Evolutionary conservation across 2,888 invertebrate species (phyloP).

Genomic region (Pharmacophagus antenor): DNA sequence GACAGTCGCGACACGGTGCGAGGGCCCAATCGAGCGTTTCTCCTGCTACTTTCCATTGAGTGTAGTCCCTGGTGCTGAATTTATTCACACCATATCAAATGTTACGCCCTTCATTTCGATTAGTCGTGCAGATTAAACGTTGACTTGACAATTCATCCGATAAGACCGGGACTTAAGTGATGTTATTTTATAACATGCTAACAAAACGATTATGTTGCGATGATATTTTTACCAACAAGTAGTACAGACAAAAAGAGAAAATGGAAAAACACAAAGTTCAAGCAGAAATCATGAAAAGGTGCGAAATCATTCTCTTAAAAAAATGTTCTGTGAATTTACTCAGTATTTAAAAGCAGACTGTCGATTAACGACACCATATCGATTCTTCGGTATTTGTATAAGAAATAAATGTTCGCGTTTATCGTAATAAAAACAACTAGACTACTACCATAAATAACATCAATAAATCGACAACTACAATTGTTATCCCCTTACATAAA

Average conservation of each 20-base stretch:
- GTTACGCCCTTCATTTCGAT: slow-evolving; percentile 52
- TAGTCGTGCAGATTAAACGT: slow-evolving; percentile 33
- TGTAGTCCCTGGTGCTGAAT: slow-evolving; percentile 42
- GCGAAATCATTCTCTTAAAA: too few relatives aligned
- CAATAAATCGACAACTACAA: slow-evolving; percentile 50
- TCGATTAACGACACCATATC: too few relatives aligned
- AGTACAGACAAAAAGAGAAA: too few relatives aligned
- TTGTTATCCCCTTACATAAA: slow-evolving; percentile 55
- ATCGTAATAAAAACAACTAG: slow-evolving; percentile 35
- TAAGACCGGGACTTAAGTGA: neutral
- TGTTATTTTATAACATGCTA: neutral
- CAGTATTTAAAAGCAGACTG: too few relatives aligned
- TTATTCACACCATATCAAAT: slow-evolving; percentile 59
- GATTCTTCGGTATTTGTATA: too few relatives aligned
- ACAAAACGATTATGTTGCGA: too few relatives aligned
- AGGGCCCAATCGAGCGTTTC: slow-evolving; percentile 50
- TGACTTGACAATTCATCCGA: slow-evolving; percentile 32
- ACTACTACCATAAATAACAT: slow-evolving; percentile 32
- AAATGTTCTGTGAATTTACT: too few relatives aligned
- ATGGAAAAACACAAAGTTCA: too few relatives aligned
- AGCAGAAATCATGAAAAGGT: too few relatives aligned
- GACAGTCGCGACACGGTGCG: slow-evolving; percentile 50
- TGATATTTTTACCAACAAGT: neutral
- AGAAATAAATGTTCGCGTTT: too few relatives aligned
- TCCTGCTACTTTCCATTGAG: slow-evolving; percentile 48